phyloP scores from a whole-genome alignment of 2,113 vertebrate species.

The Capreolus pygargus region DNA sequence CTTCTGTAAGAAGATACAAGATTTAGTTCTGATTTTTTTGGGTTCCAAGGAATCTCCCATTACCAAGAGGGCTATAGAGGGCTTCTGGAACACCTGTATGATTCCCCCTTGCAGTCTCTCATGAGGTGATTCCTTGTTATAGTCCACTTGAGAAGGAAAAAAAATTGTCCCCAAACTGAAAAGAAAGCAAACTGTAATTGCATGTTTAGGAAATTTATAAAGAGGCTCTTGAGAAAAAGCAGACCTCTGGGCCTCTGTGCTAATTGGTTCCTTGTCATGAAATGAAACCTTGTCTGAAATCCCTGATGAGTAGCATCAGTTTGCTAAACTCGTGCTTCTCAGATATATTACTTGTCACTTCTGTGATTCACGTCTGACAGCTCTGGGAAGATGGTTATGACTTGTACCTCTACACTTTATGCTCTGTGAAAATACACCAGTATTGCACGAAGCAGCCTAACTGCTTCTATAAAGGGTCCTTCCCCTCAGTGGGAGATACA shows the following conservation, averaged over 20 bases:
- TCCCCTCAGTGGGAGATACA: background rate
- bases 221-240: background rate
- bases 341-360: background rate
- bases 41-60: background rate
- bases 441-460: background rate
- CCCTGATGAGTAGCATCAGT: background rate
- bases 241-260: background rate
- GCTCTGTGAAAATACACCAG: background rate
- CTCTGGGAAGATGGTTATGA: slow-evolving; percentile 2
- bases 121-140: background rate
- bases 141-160: background rate
- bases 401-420: background rate
- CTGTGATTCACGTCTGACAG: background rate
- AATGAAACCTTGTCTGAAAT: background rate
- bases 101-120: background rate
- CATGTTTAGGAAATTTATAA: background rate
- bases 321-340: background rate
- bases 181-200: background rate
- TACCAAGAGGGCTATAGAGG: background rate
- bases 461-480: background rate
- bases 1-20: background rate
- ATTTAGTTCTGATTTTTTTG: slow-evolving; percentile 19
- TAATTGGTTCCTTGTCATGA: background rate
- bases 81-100: background rate
- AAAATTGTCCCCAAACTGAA: background rate